phyloP scores from a whole-genome alignment of 2,888 invertebrate species.

The Pyrochroa serraticornis region DNA sequence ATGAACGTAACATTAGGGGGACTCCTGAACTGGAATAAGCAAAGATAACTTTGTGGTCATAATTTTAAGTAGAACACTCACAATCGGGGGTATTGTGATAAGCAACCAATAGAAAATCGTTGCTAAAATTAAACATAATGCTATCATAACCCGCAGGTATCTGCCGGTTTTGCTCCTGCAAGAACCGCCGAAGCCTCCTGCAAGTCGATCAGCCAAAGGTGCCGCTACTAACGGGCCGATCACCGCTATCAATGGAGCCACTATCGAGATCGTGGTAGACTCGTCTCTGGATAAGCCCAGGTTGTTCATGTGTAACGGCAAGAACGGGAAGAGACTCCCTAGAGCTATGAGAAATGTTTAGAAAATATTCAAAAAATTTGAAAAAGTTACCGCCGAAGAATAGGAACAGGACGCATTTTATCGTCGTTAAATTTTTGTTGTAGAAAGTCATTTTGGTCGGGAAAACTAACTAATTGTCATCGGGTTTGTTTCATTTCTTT shows the following conservation, averaged over 20 bases:
- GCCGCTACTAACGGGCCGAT: slow-evolving; percentile 80
- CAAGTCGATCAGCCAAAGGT: slow-evolving; percentile 77
- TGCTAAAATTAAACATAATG: slow-evolving; percentile 69
- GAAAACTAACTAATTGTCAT: slow-evolving; percentile 1
- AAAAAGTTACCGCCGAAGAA: slow-evolving; percentile 74
- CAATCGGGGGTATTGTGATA: slow-evolving; percentile 70
- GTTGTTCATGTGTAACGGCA: slow-evolving; percentile 77
- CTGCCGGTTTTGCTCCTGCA: slow-evolving; percentile 63
- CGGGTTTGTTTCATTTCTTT: slow-evolving; percentile 23
- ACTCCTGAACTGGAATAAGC: slow-evolving; percentile 59
- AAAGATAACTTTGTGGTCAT: not conserved
- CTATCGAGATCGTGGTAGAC: slow-evolving; percentile 76
- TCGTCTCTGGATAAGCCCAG: slow-evolving; percentile 77
- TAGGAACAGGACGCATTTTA: slow-evolving; percentile 81
- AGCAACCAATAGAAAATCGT: slow-evolving; percentile 73
- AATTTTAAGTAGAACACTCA: slow-evolving; percentile 50
- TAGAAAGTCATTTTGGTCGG: slow-evolving; percentile 22
- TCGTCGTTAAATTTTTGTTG: slow-evolving; percentile 75
- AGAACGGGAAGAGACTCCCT: slow-evolving; percentile 81
- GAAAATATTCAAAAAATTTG: slow-evolving; percentile 6
- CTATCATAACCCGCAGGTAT: slow-evolving; percentile 71
- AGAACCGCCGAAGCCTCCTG: slow-evolving; percentile 55
- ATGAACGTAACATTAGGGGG: slow-evolving; percentile 75
- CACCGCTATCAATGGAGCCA: slow-evolving; percentile 79
- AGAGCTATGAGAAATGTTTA: slow-evolving; percentile 64